Base-by-base conservation (phyloP, 1,140 invertebrate genomes). In the Drosophila burlai region DNA sequence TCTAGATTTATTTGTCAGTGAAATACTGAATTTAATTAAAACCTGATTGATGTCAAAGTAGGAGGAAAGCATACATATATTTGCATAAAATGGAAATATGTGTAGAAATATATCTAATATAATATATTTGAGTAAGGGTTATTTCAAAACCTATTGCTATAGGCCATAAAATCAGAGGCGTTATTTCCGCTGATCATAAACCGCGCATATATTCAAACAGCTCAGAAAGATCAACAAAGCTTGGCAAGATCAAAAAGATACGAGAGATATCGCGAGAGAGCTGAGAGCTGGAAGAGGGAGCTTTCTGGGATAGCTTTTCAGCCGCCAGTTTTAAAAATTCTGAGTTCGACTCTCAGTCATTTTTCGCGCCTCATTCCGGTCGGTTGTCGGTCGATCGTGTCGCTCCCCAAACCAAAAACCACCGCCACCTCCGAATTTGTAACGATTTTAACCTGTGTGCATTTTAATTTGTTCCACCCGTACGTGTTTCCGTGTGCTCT, bases 161-260 rank as follows among this genome's bases (percentile, higher is more conserved):
- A 67, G 73, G 64, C 80, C 72, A 86, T 80, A 76, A 72, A 80
- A 67, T 80, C 71, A 73, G 68, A 64, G 80, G 76, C 54, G 65
- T 52, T 60, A 43, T 59, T 58, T 58, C 26, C 66, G 52, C 43
- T 78, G 61, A 54, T 65, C 38, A n/a, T 57, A 61, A 81, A 71
- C 29, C 59, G 63, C 81, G 55, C 49, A 66, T 73, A 77, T 65
- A 69, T 73, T 73, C 77, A 77, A 84, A 73, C 77, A 77, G 54
- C 62, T 71, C 36, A 16, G 21, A 42, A 34, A 65, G 73, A 54
- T 46, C 42, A 36, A 29, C 45, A 26, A 40, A 63, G 62, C 29
- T 62, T 21, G 15, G 13, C 8, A 45, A 45, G 63, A 61, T 60
- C 62, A 59, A 16, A 60, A 38, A 60, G 62, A 31, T 24, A 15